Evolutionary conservation across 2,888 invertebrate species (phyloP).

Genomic region (Iselma pallidipennis): DNA sequence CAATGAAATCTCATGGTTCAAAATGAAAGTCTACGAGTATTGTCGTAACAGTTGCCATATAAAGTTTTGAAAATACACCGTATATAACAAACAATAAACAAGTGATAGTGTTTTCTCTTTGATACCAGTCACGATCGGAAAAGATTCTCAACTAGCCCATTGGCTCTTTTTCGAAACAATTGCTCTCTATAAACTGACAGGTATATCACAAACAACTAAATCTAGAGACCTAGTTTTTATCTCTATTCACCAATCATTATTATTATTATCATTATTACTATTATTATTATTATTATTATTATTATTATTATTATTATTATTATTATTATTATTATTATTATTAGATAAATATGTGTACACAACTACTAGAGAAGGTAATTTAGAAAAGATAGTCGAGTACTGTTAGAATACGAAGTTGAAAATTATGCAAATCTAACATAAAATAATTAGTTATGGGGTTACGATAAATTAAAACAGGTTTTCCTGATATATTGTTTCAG

Average conservation of each 20-base stretch:
- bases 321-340: too few relatives aligned
- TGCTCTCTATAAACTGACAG: background rate
- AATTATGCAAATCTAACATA: background rate
- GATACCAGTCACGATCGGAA: constrained; percentile 24
- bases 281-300: too few relatives aligned
- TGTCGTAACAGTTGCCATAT: background rate
- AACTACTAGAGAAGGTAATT: background rate
- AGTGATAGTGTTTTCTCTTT: constrained; percentile 27
- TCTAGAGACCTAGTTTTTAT: background rate
- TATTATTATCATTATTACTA: too few relatives aligned
- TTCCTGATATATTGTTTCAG: background rate
- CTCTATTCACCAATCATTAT: background rate
- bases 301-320: too few relatives aligned
- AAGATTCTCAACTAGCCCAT: constrained; percentile 17
- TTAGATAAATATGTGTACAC: too few relatives aligned
- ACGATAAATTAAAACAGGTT: background rate
- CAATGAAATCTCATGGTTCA: background rate
- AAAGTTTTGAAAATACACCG: background rate
- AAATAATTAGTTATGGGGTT: background rate
- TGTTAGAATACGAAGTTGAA: background rate
- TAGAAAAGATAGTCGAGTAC: background rate
- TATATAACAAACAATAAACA: constrained; percentile 17
- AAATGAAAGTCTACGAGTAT: background rate
- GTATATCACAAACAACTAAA: background rate
- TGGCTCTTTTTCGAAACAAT: background rate